Evolutionary conservation across 2,797 vertebrate species (phyloP).

Genomic region (Nasua narica): DNA sequence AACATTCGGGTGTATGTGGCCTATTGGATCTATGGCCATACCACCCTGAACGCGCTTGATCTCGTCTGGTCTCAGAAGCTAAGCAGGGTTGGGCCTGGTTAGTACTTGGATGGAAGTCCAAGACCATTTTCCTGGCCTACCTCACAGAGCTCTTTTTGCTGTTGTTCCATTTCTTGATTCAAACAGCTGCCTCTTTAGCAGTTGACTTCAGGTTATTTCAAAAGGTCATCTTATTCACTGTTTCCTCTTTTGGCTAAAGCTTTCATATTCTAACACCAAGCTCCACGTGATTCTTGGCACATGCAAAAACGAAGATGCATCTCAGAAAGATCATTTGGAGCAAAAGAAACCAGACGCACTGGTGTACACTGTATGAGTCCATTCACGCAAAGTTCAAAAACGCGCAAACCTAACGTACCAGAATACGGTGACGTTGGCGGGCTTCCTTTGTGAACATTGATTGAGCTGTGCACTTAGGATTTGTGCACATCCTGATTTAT

Average conservation of each 20-base stretch:
- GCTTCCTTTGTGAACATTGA: background rate
- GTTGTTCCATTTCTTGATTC: background rate
- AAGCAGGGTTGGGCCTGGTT: too few species aligned
- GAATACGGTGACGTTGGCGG: too few species aligned
- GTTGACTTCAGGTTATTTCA: background rate
- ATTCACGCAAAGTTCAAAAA: background rate
- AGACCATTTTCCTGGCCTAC: background rate
- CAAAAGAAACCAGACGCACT: background rate
- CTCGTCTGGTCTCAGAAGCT: too few species aligned
- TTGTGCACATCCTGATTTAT: background rate
- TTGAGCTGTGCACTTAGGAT: background rate
- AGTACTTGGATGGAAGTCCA: too few species aligned
- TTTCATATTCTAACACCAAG: background rate
- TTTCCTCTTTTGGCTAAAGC: background rate
- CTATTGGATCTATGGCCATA: too few species aligned
- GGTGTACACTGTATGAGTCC: fast-evolving
- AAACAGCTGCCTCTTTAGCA: background rate
- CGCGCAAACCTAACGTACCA: background rate
- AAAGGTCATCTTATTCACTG: background rate
- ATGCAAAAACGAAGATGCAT: background rate
- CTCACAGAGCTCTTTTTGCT: background rate
- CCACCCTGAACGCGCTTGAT: too few species aligned
- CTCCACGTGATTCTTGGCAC: background rate
- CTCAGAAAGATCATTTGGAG: background rate
- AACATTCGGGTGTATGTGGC: too few species aligned